A percentile compares a stretch with the other conserved stretches of the same genome.
Evolutionary conservation across 1,140 invertebrate species (phyloP).

Genomic region (Meloidogyne exigua): DNA sequence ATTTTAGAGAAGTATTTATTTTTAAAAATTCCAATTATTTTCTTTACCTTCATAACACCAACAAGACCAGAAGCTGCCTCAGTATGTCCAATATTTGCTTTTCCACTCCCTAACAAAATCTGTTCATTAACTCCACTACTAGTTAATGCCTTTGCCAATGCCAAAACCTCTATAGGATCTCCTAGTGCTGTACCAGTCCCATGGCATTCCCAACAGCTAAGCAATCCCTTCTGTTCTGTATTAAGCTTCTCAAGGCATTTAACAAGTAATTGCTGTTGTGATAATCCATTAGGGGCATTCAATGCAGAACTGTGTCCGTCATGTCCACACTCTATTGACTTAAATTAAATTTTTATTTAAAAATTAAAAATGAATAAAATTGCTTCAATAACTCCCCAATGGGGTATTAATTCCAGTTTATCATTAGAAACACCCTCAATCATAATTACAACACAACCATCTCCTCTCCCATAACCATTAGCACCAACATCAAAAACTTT

Average conservation of each 20-base stretch:
- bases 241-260: constrained; percentile 12
- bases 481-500: constrained; percentile 84
- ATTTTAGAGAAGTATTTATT: not conserved
- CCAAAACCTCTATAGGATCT: constrained; percentile 55
- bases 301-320: constrained; percentile 50
- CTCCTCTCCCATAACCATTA: constrained; percentile 55
- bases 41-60: constrained; percentile 47
- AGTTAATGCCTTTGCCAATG: constrained; percentile 38
- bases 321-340: constrained; percentile 51
- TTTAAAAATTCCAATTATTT: not conserved
- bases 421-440: constrained; percentile 27
- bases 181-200: constrained; percentile 50
- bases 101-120: constrained; percentile 32
- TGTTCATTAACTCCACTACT: not conserved
- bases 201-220: constrained; percentile 55
- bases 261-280: constrained; percentile 32
- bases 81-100: constrained; percentile 52
- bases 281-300: constrained; percentile 52
- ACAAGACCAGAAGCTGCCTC: constrained; percentile 55
- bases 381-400: not conserved
- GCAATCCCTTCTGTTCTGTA: not conserved
- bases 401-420: constrained; percentile 3
- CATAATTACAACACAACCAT: constrained; percentile 55
- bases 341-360: constrained; percentile 19
- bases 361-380: not conserved